Conservation (phyloP, 2,113 vertebrate genomes). For the Lycocorax pyrrhopterus region DNA sequence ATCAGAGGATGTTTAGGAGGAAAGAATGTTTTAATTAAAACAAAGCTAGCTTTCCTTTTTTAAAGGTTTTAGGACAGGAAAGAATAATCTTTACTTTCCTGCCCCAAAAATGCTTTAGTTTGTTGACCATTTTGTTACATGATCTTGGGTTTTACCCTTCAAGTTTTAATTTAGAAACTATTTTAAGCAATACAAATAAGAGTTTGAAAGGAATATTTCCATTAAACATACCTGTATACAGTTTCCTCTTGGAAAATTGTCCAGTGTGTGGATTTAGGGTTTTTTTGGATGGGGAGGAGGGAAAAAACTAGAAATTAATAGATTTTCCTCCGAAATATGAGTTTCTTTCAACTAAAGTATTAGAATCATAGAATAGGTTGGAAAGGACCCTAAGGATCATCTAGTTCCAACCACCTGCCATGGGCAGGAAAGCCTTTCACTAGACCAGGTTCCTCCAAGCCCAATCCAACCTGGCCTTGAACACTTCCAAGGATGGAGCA, state of each 20-base stretch:
- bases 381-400: not conserved
- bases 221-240: not conserved
- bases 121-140: not conserved
- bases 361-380: not conserved
- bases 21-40: not conserved
- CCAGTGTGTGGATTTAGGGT: not conserved
- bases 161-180: not conserved
- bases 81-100: not conserved
- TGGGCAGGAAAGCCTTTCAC: not conserved
- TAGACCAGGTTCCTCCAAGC: not conserved
- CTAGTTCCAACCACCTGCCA: not conserved
- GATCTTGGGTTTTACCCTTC: not conserved
- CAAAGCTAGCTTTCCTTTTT: not conserved
- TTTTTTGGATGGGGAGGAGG: not conserved
- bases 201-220: not conserved
- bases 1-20: not conserved
- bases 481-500: not conserved
- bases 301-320: not conserved
- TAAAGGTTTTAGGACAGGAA: not conserved
- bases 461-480: not conserved
- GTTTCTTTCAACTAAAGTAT: not conserved
- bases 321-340: not conserved
- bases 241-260: not conserved
- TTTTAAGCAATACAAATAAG: not conserved
- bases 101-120: fast-evolving